Conservation (phyloP, 2,113 vertebrate species). For the Sialia sialis region DNA sequence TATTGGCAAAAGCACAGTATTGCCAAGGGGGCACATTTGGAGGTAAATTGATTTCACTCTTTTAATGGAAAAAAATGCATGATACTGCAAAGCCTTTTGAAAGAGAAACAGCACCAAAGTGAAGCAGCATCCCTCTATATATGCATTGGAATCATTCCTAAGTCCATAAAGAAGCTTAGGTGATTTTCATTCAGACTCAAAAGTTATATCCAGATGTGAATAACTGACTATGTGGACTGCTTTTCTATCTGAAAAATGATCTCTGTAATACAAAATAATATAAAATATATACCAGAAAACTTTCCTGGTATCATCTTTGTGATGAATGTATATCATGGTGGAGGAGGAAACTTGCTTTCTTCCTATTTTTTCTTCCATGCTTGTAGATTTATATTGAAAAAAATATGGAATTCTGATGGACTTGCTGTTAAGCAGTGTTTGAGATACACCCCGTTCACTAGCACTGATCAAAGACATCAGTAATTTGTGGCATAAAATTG, state of each 20-base stretch:
- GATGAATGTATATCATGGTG: background rate
- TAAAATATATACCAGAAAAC: background rate
- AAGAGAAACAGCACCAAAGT: background rate
- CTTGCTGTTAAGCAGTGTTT: background rate
- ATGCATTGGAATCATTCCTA: background rate
- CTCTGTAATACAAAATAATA: background rate
- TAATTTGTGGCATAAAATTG: background rate
- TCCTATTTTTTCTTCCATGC: background rate
- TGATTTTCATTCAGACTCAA: background rate
- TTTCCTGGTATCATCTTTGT: background rate
- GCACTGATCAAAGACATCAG: background rate
- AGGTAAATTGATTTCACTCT: slow-evolving; percentile 23
- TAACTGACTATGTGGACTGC: background rate
- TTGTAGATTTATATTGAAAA: background rate
- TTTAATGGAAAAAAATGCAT: background rate
- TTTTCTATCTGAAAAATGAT: slow-evolving; percentile 5
- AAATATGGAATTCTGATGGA: background rate
- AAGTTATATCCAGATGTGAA: background rate
- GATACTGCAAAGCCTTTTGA: background rate
- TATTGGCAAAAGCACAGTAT: background rate
- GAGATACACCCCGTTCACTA: background rate
- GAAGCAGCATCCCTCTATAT: background rate
- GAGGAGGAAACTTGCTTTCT: background rate
- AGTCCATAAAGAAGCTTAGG: background rate
- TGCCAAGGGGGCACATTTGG: background rate